Evolutionary conservation across 2,797 vertebrate genomes (phyloP), one percentile per base, ranked within the genome.

Genomic region (Muraenolepis orangiensis): DNA sequence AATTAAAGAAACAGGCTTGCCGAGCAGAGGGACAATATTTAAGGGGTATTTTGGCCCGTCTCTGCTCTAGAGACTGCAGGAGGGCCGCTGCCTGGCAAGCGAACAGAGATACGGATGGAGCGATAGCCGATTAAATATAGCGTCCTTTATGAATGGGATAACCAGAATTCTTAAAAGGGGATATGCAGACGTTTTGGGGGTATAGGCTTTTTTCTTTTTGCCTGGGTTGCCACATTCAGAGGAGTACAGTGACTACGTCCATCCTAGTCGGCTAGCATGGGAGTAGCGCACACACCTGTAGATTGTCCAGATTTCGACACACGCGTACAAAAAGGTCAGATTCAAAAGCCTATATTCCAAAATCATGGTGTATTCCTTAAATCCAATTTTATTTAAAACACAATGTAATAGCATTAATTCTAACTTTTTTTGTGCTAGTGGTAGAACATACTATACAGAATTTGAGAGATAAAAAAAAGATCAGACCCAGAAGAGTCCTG

Each of bases 111-210:
- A 89, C 84, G 86, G 90, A 91, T 91, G 90, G 81, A 80, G 81
- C 5, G 64, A 77, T 57, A 73, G 81, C 79, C 70, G 78, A 89
- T 94, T 95, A 95, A 94, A 96, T 94, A 95, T 94, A 95, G 94
- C 77, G 90, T 82, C 69, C 69, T 78, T 74, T 72, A 69, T 73
- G 57, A 84, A 90, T 82, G 81, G 75, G 75, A 88, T 88, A 88
- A 90, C 89, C 92, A 93, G 91, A 93, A 87, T 12, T 12, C 64
- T 66, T 29, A 14, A 57, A 57, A n/a, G n/a, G 51, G 51, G 23
- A 23, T 23, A 57, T 4, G 40, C 14, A 5, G 2, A 57, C n/a
- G 4, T 57, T 23, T 23, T 3, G n/a, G 51, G 46, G 46, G 6
- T 51, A 51, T 57, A 23, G 51, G 51, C 51, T 23, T 57, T 34